Percentiles rank a stretch among this genome's conserved stretches.
Conservation (phyloP, 2,797 vertebrate species). For the Muraenolepis orangiensis region DNA sequence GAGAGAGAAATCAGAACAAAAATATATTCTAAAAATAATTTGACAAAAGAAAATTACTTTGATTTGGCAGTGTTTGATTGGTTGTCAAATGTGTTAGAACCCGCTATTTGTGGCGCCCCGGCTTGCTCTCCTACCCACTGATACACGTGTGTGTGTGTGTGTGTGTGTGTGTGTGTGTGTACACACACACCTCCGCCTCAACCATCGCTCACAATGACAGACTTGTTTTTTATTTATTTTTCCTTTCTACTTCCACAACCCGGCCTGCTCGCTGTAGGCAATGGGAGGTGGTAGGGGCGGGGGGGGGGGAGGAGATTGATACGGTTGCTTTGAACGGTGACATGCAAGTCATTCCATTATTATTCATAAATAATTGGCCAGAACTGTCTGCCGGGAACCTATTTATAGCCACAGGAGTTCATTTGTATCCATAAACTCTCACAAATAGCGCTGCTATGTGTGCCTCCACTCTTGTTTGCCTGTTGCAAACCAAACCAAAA, state of each 20-base stretch:
- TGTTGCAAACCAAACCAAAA: not conserved
- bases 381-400: constrained; percentile 51
- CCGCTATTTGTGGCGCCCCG: constrained; percentile 37
- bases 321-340: constrained; percentile 68
- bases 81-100: constrained; percentile 33
- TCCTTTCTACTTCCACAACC: constrained; percentile 20
- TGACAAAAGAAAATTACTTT: constrained; percentile 9
- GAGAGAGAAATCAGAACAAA: not conserved
- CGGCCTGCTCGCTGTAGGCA: constrained; percentile 45
- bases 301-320: too few relatives aligned
- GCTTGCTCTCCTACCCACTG: constrained; percentile 27
- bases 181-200: constrained; percentile 23
- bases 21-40: constrained; percentile 38
- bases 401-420: constrained; percentile 70
- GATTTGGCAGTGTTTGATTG: constrained; percentile 26
- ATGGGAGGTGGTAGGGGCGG: too few relatives aligned
- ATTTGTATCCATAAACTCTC: constrained; percentile 45
- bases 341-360: constrained; percentile 65
- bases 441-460: constrained; percentile 27
- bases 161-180: not conserved
- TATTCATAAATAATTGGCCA: constrained; percentile 72
- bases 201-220: constrained; percentile 40
- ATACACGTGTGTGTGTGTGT: constrained; percentile 31
- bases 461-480: not conserved
- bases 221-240: constrained; percentile 26